Conservation (phyloP, 2,888 invertebrate genomes). For the Caenorhabditis doughertyi region DNA sequence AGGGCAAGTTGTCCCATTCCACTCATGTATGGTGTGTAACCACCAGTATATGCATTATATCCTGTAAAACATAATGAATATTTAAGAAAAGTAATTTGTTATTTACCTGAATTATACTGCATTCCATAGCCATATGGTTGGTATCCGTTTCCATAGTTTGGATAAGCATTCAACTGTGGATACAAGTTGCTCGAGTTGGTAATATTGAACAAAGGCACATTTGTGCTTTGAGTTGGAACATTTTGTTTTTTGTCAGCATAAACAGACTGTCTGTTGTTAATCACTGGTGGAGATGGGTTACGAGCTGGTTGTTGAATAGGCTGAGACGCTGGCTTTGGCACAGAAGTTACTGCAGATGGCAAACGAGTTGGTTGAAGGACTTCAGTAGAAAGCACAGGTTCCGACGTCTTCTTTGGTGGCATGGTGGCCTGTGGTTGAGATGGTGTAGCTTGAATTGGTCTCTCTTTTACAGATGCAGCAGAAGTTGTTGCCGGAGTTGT, state of each 20-base stretch:
- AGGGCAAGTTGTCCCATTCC: constrained; percentile 48
- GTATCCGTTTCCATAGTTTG: constrained; percentile 34
- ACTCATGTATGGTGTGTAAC: constrained; percentile 24
- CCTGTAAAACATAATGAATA: constrained; percentile 8
- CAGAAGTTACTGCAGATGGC: background rate
- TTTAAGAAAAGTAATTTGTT: background rate
- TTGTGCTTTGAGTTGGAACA: constrained; percentile 5
- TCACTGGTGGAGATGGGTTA: constrained; percentile 18
- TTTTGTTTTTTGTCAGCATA: constrained; percentile 5
- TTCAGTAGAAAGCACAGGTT: constrained; percentile 45
- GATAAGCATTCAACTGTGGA: constrained; percentile 33
- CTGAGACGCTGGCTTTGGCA: constrained; percentile 8
- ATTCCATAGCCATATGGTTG: constrained; percentile 36
- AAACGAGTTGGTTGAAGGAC: constrained; percentile 56
- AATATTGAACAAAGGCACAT: constrained; percentile 61
- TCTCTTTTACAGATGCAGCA: background rate
- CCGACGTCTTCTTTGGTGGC: constrained; percentile 48
- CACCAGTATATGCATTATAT: constrained; percentile 13
- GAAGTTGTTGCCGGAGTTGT: background rate
- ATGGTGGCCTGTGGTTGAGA: constrained; percentile 15
- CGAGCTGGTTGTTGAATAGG: constrained; percentile 9
- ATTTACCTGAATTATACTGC: constrained; percentile 9
- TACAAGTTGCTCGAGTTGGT: constrained; percentile 54
- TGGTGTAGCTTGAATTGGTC: constrained; percentile 19
- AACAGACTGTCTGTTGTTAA: constrained; percentile 1